Evolutionary conservation across 2,113 vertebrate species (phyloP).

Genomic region (Anguilla japonica): DNA sequence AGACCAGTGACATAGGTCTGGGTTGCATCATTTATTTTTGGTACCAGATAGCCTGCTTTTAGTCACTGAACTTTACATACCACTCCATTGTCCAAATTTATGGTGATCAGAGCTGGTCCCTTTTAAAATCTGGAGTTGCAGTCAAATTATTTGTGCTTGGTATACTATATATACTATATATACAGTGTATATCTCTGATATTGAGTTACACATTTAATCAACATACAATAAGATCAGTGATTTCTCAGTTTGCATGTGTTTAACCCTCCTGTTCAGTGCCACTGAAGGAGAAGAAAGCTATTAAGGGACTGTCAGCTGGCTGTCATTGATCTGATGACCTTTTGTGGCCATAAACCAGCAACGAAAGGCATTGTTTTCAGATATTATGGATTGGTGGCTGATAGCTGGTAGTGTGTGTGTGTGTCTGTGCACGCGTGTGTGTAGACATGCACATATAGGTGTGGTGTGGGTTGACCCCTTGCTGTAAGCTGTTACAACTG

Average conservation of each 20-base stretch:
- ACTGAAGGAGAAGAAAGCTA: neutral
- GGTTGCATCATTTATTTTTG: no score
- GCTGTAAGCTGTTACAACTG: slow-evolving; percentile 71
- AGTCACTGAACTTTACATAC: no score
- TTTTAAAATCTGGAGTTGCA: no score
- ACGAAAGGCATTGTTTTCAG: no score
- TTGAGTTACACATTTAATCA: neutral
- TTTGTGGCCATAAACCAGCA: no score
- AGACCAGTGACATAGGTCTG: no score
- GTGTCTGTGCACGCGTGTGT: slow-evolving; percentile 2
- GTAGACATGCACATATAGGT: neutral
- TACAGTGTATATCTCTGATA: no score
- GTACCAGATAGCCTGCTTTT: no score
- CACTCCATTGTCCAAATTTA: no score
- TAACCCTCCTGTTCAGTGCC: neutral
- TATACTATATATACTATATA: no score
- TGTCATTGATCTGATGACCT: neutral
- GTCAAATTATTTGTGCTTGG: neutral
- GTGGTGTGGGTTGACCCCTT: slow-evolving; percentile 52
- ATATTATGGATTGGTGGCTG: neutral
- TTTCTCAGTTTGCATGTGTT: neutral
- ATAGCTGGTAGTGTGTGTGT: slow-evolving; percentile 15
- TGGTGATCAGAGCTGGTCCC: no score
- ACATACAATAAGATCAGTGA: neutral
- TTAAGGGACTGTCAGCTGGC: neutral